Percentiles rank a stretch among this genome's conserved stretches.
phyloP scores from a whole-genome alignment of 2,113 vertebrate species.

The Calonectris borealis region DNA sequence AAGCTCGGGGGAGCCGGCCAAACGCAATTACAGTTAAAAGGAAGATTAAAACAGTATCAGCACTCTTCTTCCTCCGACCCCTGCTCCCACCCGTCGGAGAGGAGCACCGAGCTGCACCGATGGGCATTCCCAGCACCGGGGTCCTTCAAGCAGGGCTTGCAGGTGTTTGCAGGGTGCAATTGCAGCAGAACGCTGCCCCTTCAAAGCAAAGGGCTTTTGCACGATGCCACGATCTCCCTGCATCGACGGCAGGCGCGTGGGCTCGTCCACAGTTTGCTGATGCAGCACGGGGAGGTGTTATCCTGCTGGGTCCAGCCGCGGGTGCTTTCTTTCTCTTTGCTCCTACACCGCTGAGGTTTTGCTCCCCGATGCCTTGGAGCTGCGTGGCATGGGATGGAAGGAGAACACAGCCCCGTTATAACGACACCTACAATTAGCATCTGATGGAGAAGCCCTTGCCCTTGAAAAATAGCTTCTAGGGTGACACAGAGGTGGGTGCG shows the following conservation, averaged over 20 bases:
- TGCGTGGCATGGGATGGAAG: background rate
- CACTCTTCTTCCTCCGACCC: background rate
- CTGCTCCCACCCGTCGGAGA: background rate
- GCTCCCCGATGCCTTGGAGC: accelerated
- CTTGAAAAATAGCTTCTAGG: background rate
- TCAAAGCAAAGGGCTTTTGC: background rate
- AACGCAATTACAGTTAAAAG: conserved; percentile 65
- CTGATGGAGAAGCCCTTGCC: background rate
- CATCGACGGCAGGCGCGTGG: accelerated
- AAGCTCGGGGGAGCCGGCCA: background rate
- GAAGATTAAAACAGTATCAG: conserved; percentile 52
- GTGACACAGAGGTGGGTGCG: accelerated
- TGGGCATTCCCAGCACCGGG: background rate
- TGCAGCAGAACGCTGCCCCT: background rate
- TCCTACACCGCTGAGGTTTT: accelerated
- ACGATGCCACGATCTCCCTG: accelerated
- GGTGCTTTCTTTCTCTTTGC: background rate
- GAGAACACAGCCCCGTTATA: background rate
- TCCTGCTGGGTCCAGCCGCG: accelerated
- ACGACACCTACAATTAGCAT: background rate
- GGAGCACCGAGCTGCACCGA: background rate
- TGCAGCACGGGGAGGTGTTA: background rate
- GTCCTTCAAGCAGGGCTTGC: background rate
- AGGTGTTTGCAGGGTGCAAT: background rate
- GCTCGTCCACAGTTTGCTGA: accelerated